phyloP scores from a whole-genome alignment of 2,888 invertebrate species.

The Lepidochrysops patricia region DNA sequence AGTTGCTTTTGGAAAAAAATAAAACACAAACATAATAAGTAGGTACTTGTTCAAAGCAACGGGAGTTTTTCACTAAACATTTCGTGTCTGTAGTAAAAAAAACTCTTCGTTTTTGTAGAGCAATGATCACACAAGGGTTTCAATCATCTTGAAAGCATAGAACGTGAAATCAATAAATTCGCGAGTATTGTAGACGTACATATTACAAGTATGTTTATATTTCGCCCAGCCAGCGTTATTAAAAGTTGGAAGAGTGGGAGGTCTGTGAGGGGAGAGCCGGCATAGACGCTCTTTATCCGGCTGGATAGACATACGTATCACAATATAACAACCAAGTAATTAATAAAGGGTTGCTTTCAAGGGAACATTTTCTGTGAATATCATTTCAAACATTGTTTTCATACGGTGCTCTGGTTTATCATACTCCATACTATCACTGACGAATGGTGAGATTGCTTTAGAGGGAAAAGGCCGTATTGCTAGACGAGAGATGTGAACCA shows the following conservation, averaged over 20 bases:
- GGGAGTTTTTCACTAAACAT: not conserved
- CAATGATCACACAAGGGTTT: not conserved
- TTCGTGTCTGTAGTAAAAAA: not conserved
- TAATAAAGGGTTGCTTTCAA: not conserved
- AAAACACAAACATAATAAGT: too few relatives aligned
- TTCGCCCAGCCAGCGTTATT: slow-evolving; percentile 23
- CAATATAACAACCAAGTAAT: not conserved
- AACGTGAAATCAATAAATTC: slow-evolving; percentile 7
- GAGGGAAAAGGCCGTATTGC: too few relatives aligned
- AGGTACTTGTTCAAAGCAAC: too few relatives aligned
- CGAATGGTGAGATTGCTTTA: too few relatives aligned
- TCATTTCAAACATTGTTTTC: not conserved
- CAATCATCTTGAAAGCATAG: not conserved
- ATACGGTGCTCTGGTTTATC: not conserved
- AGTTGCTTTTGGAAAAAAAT: too few relatives aligned
- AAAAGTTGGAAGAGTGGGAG: slow-evolving; percentile 29
- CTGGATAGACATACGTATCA: not conserved
- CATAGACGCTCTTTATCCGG: slow-evolving; percentile 9
- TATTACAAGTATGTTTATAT: not conserved
- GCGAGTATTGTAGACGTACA: slow-evolving; percentile 1
- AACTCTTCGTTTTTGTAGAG: not conserved
- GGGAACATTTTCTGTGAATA: not conserved
- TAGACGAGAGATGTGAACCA: too few relatives aligned
- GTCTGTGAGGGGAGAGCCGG: slow-evolving; percentile 14
- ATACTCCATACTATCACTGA: too few relatives aligned